These are phyloP conservation scores for Phrynocephalus guinanensis DNA, from an alignment of 2,797 vertebrate genomes.

Conservation along the genomic window DNA sequence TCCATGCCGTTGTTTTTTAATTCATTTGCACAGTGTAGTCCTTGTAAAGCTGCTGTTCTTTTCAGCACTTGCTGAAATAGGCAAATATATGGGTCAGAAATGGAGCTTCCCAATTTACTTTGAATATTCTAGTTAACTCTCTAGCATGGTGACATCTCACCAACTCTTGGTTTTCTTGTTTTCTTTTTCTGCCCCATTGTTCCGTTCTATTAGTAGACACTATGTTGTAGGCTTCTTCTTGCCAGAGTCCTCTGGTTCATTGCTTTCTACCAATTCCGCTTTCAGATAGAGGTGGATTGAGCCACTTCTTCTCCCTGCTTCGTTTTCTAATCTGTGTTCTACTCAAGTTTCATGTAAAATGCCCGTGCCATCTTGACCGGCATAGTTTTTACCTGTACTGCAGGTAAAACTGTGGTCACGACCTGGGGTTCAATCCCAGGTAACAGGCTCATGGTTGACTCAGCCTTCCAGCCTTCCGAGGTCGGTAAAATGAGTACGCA, in stretches of 20 bases:
- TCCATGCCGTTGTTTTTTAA: too few species aligned
- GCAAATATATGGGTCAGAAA: neutral
- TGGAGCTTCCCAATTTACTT: neutral
- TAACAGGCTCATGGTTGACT: too few species aligned
- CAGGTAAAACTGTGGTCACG: too few species aligned
- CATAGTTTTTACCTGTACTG: too few species aligned
- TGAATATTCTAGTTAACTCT: neutral
- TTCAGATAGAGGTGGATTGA: neutral
- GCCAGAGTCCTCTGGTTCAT: neutral
- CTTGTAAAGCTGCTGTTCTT: too few species aligned
- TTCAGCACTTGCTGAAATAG: neutral
- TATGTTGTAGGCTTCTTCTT: neutral
- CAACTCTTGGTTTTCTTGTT: neutral
- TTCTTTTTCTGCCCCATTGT: neutral
- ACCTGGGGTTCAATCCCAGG: too few species aligned
- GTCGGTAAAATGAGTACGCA: too few species aligned
- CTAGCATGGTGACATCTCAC: neutral
- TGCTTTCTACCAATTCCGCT: too few species aligned
- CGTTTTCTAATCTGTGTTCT: neutral
- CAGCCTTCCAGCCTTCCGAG: too few species aligned
- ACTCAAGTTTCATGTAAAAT: neutral
- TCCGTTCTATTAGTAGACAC: neutral
- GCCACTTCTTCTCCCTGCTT: neutral
- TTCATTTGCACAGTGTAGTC: too few species aligned
- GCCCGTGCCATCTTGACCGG: neutral